These are phyloP conservation scores for Aphelocoma californica DNA, from an alignment of 2,797 vertebrate species.

Conservation along the genomic window DNA sequence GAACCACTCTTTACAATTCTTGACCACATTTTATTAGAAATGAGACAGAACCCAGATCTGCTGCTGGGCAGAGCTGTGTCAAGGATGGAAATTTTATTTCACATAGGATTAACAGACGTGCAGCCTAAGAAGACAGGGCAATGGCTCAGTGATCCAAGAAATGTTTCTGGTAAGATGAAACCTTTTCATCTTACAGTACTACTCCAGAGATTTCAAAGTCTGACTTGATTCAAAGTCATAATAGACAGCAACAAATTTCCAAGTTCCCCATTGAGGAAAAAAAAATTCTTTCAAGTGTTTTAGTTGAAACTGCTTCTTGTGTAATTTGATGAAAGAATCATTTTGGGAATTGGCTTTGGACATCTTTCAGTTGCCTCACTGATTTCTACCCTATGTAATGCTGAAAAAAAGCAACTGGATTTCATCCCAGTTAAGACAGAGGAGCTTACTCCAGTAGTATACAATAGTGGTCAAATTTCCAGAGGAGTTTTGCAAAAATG, in stretches of 20 bases:
- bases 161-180: constrained; percentile 18
- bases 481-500: background rate
- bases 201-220: constrained; percentile 22
- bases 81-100: constrained; percentile 36
- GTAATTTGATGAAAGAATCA: constrained; percentile 3
- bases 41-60: background rate
- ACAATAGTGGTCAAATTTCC: background rate
- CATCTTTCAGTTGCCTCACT: background rate
- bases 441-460: background rate
- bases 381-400: background rate
- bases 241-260: constrained; percentile 26
- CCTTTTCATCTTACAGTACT: constrained; percentile 23
- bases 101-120: background rate
- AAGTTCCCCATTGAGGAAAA: background rate
- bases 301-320: background rate
- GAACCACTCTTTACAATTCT: constrained; percentile 1
- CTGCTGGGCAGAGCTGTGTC: background rate
- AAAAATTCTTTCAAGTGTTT: background rate
- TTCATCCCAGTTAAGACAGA: background rate
- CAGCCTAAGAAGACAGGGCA: constrained; percentile 12
- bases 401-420: background rate
- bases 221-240: constrained; percentile 21
- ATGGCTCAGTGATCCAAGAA: constrained; percentile 33
- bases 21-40: constrained; percentile 17
- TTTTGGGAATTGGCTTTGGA: background rate